Conservation (phyloP, 37 sponge, comb jelly and placozoan species). For the Geodia barretti region DNA sequence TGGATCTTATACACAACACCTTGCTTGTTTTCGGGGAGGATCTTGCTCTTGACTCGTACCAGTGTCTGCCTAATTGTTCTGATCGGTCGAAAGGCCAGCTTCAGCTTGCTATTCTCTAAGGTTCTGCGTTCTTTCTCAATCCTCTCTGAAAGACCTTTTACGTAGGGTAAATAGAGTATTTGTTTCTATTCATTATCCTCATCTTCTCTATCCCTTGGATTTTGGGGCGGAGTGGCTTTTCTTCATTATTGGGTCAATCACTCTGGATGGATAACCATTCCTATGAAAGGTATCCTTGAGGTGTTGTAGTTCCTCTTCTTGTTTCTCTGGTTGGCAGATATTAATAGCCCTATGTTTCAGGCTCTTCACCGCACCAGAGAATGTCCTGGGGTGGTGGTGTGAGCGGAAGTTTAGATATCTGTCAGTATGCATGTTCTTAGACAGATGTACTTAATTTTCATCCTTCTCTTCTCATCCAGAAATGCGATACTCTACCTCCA, state of each 20-base stretch:
- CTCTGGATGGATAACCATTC: conserved; percentile 19
- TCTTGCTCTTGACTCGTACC: background rate
- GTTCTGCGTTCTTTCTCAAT: background rate
- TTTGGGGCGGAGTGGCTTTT: too few species aligned
- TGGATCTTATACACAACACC: conserved; percentile 2
- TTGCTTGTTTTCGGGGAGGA: background rate
- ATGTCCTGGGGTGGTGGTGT: conserved; percentile 29
- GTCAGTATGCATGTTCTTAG: too few species aligned
- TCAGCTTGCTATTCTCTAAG: background rate
- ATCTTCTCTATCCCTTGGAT: background rate
- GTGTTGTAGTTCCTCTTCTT: conserved; percentile 1
- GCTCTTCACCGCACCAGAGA: conserved; percentile 18
- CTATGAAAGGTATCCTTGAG: background rate
- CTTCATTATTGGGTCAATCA: too few species aligned
- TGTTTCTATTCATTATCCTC: background rate
- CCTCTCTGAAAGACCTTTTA: background rate
- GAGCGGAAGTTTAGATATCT: conserved; percentile 13
- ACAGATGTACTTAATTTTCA: too few species aligned
- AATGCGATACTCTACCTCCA: too few species aligned
- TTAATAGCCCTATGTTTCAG: conserved; percentile 7
- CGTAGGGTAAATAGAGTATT: conserved; percentile 7
- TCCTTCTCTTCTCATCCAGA: too few species aligned
- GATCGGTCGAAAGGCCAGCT: background rate
- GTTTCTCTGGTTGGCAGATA: background rate
- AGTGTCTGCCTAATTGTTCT: conserved; percentile 8